These are phyloP conservation scores for Catalaphyllia jardinei DNA, from an alignment of 64 coral and sea anemone genomes.

Conservation along the genomic window DNA sequence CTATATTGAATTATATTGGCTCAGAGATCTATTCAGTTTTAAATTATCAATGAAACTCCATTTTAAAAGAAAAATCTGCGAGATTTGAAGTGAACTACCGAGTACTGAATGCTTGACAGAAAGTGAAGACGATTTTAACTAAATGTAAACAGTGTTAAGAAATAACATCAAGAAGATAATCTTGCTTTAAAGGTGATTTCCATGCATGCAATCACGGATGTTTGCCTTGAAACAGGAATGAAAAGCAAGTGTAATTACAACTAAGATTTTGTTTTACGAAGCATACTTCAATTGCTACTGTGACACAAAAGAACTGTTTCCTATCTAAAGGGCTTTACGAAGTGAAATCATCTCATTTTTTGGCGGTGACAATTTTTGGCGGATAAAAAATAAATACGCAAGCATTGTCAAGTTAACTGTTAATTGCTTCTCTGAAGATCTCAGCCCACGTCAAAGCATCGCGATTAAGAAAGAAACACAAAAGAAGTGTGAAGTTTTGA, in stretches of 20 bases:
- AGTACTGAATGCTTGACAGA: too few relatives aligned
- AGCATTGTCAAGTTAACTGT: neutral
- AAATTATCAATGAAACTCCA: too few relatives aligned
- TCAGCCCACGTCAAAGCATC: neutral
- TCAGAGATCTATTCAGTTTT: too few relatives aligned
- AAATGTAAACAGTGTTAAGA: neutral
- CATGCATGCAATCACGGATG: neutral
- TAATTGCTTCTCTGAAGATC: conserved; percentile 15
- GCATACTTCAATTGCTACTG: neutral
- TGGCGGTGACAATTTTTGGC: neutral
- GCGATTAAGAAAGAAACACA: neutral
- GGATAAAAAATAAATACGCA: conserved; percentile 1
- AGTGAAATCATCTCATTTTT: neutral
- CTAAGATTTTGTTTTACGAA: neutral
- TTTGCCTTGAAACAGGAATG: neutral
- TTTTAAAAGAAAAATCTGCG: too few relatives aligned
- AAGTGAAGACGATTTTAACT: neutral
- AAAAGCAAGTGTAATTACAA: neutral
- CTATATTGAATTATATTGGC: too few relatives aligned
- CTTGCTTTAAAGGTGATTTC: neutral
- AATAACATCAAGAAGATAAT: neutral
- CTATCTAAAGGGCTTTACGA: neutral
- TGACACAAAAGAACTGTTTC: neutral
- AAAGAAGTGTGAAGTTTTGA: neutral
- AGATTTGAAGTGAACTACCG: neutral